Conservation (phyloP, 2,113 vertebrate genomes). For the Pygoscelis antarcticus region DNA sequence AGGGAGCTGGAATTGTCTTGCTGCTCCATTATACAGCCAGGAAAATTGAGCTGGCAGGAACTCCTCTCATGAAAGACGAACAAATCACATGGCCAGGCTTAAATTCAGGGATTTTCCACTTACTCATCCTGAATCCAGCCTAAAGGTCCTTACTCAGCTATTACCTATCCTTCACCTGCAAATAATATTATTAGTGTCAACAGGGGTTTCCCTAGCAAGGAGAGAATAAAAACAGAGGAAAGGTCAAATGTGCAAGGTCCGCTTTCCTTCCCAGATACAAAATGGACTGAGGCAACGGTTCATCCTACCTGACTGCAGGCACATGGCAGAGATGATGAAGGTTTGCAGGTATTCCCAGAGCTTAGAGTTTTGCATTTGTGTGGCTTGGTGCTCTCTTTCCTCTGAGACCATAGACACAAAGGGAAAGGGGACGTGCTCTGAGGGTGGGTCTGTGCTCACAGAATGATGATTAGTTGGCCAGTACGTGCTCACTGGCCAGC, state of each 20-base stretch:
- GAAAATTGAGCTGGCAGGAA: not conserved
- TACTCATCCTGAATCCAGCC: not conserved
- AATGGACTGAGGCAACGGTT: not conserved
- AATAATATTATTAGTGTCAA: not conserved
- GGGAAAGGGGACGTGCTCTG: not conserved
- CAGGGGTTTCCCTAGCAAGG: constrained; percentile 7
- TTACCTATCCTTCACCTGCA: not conserved
- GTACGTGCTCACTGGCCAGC: not conserved
- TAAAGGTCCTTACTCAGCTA: constrained; percentile 21
- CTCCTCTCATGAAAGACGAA: not conserved
- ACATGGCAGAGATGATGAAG: not conserved
- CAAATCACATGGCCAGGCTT: not conserved
- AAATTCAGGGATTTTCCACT: constrained; percentile 52
- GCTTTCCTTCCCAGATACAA: not conserved
- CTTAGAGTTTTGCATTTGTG: not conserved
- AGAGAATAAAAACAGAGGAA: not conserved
- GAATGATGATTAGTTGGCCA: not conserved
- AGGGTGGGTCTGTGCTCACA: fast-evolving
- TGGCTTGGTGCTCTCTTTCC: not conserved
- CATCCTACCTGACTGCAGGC: not conserved
- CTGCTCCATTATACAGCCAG: not conserved
- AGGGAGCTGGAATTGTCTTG: not conserved
- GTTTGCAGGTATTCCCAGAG: not conserved
- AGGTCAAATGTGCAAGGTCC: not conserved
- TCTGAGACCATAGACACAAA: fast-evolving